Evolutionary conservation across 1,140 invertebrate genomes (phyloP).

Genomic region (Steinernema feltiae): DNA sequence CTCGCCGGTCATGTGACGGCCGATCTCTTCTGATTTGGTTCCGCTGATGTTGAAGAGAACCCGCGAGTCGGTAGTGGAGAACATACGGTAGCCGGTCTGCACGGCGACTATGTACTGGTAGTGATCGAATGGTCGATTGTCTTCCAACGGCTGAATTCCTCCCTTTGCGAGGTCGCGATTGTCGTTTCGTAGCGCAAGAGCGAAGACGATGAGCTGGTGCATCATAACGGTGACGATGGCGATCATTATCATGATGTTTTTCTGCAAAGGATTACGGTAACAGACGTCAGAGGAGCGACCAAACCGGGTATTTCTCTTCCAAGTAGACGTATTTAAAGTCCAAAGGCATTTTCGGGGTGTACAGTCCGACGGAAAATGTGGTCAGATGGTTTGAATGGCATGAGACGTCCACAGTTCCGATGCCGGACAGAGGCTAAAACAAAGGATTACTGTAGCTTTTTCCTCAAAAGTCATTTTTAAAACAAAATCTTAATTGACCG

Average conservation of each 20-base stretch:
- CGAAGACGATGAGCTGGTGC: not conserved
- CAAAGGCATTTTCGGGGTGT: conserved; percentile 23
- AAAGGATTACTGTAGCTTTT: too few relatives aligned
- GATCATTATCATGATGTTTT: not conserved
- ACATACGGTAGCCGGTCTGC: conserved; percentile 61
- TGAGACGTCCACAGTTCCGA: conserved; percentile 15
- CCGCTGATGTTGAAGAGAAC: conserved; percentile 63
- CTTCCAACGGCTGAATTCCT: conserved; percentile 58
- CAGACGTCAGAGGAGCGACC: too few relatives aligned
- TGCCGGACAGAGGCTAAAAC: not conserved
- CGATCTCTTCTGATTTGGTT: conserved; percentile 62
- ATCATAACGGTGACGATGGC: not conserved
- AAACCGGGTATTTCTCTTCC: not conserved
- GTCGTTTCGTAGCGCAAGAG: not conserved
- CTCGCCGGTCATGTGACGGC: conserved; percentile 56
- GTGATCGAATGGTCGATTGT: conserved; percentile 62
- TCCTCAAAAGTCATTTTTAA: too few relatives aligned
- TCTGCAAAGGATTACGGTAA: too few relatives aligned
- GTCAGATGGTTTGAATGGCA: conserved; percentile 31
- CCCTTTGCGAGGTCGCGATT: not conserved
- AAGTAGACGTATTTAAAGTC: conserved; percentile 31
- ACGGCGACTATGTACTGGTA: conserved; percentile 64
- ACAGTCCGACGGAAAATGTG: conserved; percentile 31
- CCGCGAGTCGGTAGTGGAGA: conserved; percentile 63
- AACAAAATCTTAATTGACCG: too few relatives aligned